Base-by-base conservation (phyloP, 2,797 vertebrate genomes). In the Syndactyla subalaris region DNA sequence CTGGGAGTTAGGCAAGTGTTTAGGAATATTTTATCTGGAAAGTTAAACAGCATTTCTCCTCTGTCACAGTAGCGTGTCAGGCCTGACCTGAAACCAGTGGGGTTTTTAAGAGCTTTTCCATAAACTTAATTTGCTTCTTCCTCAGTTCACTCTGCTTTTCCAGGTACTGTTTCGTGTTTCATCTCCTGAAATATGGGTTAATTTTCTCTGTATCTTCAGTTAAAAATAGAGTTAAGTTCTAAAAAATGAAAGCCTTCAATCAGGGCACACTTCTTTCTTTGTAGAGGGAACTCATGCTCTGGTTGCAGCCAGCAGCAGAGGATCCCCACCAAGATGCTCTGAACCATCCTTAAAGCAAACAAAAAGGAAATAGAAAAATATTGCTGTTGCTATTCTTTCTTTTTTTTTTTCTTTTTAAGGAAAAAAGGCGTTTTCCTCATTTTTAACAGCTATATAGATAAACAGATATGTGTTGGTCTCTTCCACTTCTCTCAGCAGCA, bases 401-500 rank as follows among this genome's bases (percentile, higher is more conserved):
- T 38, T 38, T 9, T 32, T 32, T 32, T 30, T 54, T 20, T 54
- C 32, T 20, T 54, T 29, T 26, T 45, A 9, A 14, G 22, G 23
- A 48, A 48, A 48, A 49, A 51, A 54, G 12, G 8, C 3, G 2
- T 58, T 81, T 77, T 39, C 45, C n/a, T 71, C 0, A 12, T 32
- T 84, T 83, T 52, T 38, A 59, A 1, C 22, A n/a, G 19, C 23
- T 52, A 3, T 61, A 5, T 12, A 34, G 52, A 8, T 71, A 6
- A 21, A 32, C 10, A 43, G 55, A 3, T 45, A 1, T 0, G 0
- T 23, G 10, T 34, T 7, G 4, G 5, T 89, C 20, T 77, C 73
- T 73, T 62, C 29, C 2, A 1, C 7, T 34, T 62, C 10, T 29
- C n/a, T 81, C 54, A 48, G 52, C 11, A 65, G 72, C 5, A 1